A percentile compares a stretch with the other conserved stretches of the same genome.
These are phyloP conservation scores for Ceuthmochares aereus DNA, from an alignment of 2,113 vertebrate species.

Conservation along the genomic window DNA sequence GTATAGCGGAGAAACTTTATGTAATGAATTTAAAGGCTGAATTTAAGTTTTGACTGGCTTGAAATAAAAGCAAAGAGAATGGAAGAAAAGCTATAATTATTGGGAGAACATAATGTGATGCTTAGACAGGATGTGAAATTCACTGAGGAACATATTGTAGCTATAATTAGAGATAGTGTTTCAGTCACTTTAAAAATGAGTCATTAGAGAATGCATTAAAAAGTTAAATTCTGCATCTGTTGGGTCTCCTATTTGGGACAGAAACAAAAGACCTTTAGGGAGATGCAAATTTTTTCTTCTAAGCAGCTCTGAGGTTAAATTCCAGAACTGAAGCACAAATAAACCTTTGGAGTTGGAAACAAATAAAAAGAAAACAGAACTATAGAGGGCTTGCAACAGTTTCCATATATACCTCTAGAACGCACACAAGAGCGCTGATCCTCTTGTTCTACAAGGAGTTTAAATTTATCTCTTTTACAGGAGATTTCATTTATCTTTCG, in stretches of 20 bases:
- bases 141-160: slow-evolving; percentile 66
- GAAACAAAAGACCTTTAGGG: slow-evolving; percentile 21
- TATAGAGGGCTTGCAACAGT: not conserved
- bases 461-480: not conserved
- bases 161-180: slow-evolving; percentile 75
- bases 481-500: not conserved
- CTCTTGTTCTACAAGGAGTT: not conserved
- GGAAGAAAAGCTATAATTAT: slow-evolving; percentile 70
- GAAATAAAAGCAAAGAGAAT: slow-evolving; percentile 48
- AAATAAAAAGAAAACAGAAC: not conserved
- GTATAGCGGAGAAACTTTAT: not conserved
- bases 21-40: slow-evolving; percentile 27
- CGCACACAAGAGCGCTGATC: not conserved
- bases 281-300: slow-evolving; percentile 32
- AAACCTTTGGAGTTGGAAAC: not conserved
- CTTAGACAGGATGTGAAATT: slow-evolving; percentile 71
- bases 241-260: slow-evolving; percentile 61
- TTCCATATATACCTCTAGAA: not conserved
- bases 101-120: slow-evolving; percentile 72
- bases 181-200: slow-evolving; percentile 73
- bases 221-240: slow-evolving; percentile 72
- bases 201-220: slow-evolving; percentile 74
- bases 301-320: slow-evolving; percentile 31
- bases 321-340: not conserved
- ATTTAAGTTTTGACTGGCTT: slow-evolving; percentile 63